phyloP scores from a whole-genome alignment of 2,113 vertebrate species.

The Cryptotis parvus region DNA sequence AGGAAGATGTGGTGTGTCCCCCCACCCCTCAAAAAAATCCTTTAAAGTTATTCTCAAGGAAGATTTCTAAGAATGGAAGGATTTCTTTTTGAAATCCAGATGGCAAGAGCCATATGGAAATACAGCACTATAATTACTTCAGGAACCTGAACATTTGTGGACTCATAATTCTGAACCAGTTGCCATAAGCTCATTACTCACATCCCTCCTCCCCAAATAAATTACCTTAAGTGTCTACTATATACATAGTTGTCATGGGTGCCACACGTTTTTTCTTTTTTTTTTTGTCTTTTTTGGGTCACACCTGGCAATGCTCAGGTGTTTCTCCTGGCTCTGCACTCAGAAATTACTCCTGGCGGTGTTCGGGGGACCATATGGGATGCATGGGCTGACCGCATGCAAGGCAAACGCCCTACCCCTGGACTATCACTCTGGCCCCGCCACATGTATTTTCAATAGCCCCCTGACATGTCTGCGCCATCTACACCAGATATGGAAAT shows the following conservation, averaged over 20 bases:
- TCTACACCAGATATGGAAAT: not conserved
- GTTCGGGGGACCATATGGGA: no score
- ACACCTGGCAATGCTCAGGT: no score
- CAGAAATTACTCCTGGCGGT: no score
- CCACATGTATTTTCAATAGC: not conserved
- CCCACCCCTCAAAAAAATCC: no score
- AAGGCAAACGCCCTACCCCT: no score
- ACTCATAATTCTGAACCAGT: slow-evolving; percentile 44
- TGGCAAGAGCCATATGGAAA: not conserved
- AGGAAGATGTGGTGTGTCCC: no score
- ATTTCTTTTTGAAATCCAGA: not conserved
- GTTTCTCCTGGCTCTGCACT: no score
- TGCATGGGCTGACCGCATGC: no score
- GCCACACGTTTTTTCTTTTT: not conserved
- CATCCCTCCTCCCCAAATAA: not conserved
- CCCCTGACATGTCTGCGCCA: not conserved
- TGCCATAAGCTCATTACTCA: not conserved
- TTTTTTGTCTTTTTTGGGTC: no score
- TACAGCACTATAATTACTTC: not conserved
- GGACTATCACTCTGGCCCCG: no score
- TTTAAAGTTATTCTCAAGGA: slow-evolving; percentile 44
- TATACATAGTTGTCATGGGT: not conserved
- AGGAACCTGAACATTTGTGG: not conserved
- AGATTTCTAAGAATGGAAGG: not conserved
- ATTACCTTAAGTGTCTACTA: not conserved